These are phyloP conservation scores for Tridacna gigas DNA, from an alignment of 2,888 invertebrate genomes.

Conservation along the genomic window DNA sequence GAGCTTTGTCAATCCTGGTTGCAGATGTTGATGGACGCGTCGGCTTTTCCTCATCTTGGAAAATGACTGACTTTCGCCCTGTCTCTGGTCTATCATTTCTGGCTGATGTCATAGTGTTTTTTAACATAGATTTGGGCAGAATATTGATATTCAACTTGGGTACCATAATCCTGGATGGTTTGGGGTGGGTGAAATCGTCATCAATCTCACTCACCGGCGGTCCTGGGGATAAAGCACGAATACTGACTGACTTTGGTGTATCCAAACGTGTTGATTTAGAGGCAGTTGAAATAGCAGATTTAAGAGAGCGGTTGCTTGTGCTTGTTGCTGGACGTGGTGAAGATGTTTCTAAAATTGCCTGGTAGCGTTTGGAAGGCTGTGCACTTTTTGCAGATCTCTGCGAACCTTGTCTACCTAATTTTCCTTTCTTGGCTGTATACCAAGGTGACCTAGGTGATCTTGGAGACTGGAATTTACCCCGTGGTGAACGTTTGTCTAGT, in stretches of 20 bases:
- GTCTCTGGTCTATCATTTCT: slow-evolving; percentile 25
- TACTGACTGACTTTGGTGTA: slow-evolving; percentile 12
- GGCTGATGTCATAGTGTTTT: background rate
- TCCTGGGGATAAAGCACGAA: slow-evolving; percentile 21
- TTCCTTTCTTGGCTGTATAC: slow-evolving; percentile 11
- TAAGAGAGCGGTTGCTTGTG: slow-evolving; percentile 1
- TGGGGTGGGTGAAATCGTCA: slow-evolving; percentile 44
- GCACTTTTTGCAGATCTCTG: slow-evolving; percentile 8
- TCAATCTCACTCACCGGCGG: background rate
- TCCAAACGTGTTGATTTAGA: background rate
- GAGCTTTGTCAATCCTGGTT: slow-evolving; percentile 8
- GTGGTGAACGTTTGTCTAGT: slow-evolving; percentile 7
- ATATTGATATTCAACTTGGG: slow-evolving; percentile 21
- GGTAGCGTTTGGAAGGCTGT: slow-evolving; percentile 16
- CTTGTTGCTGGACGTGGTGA: slow-evolving; percentile 16
- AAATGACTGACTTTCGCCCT: slow-evolving; percentile 50
- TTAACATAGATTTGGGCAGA: slow-evolving; percentile 35
- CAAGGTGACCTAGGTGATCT: slow-evolving; percentile 12
- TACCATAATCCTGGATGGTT: slow-evolving; percentile 47
- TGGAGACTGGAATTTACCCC: slow-evolving; percentile 1
- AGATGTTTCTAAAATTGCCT: slow-evolving; percentile 9
- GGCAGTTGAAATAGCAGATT: slow-evolving; percentile 1
- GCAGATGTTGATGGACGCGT: slow-evolving; percentile 39
- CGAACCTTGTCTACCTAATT: background rate
- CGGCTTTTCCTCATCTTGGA: slow-evolving; percentile 37